Percentiles rank a stretch among this genome's conserved stretches.
phyloP scores from a whole-genome alignment of 2,888 invertebrate genomes.

The Nomada goodeniana region DNA sequence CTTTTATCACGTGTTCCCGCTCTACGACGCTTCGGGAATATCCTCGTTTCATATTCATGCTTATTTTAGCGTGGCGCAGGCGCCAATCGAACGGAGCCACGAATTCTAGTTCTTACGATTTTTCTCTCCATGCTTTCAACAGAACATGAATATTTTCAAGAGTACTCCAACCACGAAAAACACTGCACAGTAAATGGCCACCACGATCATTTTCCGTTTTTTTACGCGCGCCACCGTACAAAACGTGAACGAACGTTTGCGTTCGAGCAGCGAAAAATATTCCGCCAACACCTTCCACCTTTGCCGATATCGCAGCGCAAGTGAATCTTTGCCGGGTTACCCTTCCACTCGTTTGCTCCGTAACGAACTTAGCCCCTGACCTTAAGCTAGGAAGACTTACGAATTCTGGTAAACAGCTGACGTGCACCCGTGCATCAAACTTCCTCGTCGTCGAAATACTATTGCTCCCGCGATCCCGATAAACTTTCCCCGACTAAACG shows the following conservation, averaged over 20 bases:
- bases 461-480: background rate
- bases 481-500: background rate
- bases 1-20: too few species aligned
- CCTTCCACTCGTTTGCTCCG: constrained; percentile 55
- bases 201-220: constrained; percentile 77
- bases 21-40: background rate
- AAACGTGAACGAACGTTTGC: background rate
- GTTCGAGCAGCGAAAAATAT: background rate
- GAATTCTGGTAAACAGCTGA: constrained; percentile 50
- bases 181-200: constrained; percentile 82
- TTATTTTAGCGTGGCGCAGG: background rate
- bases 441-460: constrained; percentile 12
- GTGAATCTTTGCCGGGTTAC: constrained; percentile 47
- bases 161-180: constrained; percentile 81
- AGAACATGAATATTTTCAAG: constrained; percentile 79
- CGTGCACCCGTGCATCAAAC: constrained; percentile 33
- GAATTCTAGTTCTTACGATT: background rate
- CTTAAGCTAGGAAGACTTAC: constrained; percentile 76
- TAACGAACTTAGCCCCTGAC: constrained; percentile 81
- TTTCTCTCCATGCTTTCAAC: constrained; percentile 65
- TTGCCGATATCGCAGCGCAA: constrained; percentile 50
- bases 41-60: constrained; percentile 1
- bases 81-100: background rate
- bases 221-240: background rate
- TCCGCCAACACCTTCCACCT: constrained; percentile 31